A percentile compares a stretch with the other conserved stretches of the same genome.
Conservation (phyloP, 2,113 vertebrate species). For the Murina feae region DNA sequence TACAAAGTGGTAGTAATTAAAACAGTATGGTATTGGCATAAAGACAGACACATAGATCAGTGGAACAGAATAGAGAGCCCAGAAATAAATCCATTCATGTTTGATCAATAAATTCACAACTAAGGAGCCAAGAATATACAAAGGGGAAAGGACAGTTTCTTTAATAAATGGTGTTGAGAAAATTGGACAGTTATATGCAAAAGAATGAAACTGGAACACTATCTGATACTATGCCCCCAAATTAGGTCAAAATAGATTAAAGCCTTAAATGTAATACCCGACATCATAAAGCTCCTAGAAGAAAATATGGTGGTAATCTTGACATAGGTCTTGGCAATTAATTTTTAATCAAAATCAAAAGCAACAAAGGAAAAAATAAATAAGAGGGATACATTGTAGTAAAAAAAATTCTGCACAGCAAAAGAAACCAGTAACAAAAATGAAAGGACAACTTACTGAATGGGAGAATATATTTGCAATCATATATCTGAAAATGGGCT, state of each 20-base stretch:
- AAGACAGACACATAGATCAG: not conserved
- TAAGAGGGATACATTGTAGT: not conserved
- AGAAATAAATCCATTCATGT: not conserved
- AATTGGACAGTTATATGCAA: not conserved
- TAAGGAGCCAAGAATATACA: not conserved
- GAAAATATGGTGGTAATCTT: not conserved
- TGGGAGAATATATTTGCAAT: not conserved
- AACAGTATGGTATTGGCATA: not conserved
- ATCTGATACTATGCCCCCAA: not conserved
- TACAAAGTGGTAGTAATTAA: not conserved
- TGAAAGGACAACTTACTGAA: not conserved
- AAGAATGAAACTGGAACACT: not conserved
- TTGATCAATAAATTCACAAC: not conserved
- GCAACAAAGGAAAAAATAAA: not conserved
- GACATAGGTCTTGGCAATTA: not conserved
- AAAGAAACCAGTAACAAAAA: not conserved
- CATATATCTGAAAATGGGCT: not conserved
- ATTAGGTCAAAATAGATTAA: not conserved
- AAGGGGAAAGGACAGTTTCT: not conserved
- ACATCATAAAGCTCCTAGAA: not conserved
- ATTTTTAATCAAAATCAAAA: not conserved
- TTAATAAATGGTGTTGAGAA: not conserved
- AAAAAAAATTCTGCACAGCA: not conserved
- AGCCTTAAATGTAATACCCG: not conserved
- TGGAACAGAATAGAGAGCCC: not conserved